Percentiles rank a stretch among this genome's conserved stretches.
These are phyloP conservation scores for Morone saxatilis DNA, from an alignment of 2,113 vertebrate genomes.

Conservation along the genomic window DNA sequence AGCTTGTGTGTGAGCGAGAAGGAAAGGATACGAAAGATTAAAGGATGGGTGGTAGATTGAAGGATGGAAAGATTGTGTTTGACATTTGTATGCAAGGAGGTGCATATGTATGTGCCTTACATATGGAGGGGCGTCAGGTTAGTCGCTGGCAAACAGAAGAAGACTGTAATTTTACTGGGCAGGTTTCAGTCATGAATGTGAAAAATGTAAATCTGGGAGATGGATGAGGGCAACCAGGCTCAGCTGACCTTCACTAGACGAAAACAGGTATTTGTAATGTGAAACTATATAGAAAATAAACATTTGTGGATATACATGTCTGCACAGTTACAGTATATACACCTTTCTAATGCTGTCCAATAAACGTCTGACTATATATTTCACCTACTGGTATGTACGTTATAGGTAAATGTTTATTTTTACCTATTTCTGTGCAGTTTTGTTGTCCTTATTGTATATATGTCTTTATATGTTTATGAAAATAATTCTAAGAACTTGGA, in stretches of 20 bases:
- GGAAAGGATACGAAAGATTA: constrained; percentile 51
- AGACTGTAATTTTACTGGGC: constrained; percentile 55
- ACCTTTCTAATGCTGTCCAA: no score
- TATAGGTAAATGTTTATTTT: neutral
- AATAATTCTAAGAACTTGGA: no score
- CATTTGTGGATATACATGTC: neutral
- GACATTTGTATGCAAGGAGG: constrained; percentile 33
- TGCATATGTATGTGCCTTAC: neutral
- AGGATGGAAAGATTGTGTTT: constrained; percentile 51
- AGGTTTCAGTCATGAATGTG: constrained; percentile 35
- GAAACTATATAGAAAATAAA: constrained; percentile 10
- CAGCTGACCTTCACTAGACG: constrained; percentile 51
- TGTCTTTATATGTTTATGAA: no score
- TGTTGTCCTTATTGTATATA: no score
- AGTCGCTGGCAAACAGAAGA: constrained; percentile 13
- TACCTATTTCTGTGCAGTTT: neutral
- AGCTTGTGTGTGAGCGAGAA: constrained; percentile 24
- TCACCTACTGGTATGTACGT: no score
- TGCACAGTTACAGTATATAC: no score
- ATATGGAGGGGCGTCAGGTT: constrained; percentile 18
- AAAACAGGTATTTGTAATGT: constrained; percentile 35
- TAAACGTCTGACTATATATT: no score
- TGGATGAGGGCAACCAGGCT: neutral
- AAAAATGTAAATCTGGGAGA: constrained; percentile 40
- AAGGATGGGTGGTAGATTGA: constrained; percentile 52